These are phyloP conservation scores for Sebastolobus altivelis DNA, from an alignment of 2,797 vertebrate genomes.

Conservation along the genomic window DNA sequence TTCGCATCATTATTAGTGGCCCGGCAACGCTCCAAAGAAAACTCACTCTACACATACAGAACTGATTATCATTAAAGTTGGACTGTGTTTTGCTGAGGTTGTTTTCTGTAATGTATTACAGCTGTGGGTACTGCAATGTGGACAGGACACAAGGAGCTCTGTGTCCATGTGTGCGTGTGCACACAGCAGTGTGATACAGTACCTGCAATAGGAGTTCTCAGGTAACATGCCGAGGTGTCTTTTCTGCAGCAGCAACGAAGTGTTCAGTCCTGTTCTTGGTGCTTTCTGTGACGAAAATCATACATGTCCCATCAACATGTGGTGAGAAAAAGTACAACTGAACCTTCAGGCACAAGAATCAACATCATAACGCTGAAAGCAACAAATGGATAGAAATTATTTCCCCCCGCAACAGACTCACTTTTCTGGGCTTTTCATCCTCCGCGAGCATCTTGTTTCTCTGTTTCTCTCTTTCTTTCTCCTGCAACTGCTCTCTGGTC, in stretches of 20 bases:
- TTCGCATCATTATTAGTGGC: constrained; percentile 33
- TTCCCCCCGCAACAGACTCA: constrained; percentile 50
- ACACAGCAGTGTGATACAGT: constrained; percentile 44
- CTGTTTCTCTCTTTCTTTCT: constrained; percentile 87
- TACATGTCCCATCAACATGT: not conserved
- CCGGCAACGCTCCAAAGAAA: constrained; percentile 12
- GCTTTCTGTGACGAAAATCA: constrained; percentile 84
- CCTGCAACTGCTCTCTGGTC: constrained; percentile 90
- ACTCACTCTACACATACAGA: constrained; percentile 48
- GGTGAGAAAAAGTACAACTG: not conserved
- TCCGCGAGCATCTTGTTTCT: constrained; percentile 89
- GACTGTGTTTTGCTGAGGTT: constrained; percentile 29
- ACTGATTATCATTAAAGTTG: constrained; percentile 40
- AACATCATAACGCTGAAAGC: not conserved
- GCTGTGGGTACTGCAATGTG: constrained; percentile 43
- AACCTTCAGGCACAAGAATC: not conserved
- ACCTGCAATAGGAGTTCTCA: constrained; percentile 91
- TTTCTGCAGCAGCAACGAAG: constrained; percentile 89
- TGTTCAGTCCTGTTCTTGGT: constrained; percentile 88
- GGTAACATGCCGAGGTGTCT: constrained; percentile 90
- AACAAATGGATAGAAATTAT: not conserved
- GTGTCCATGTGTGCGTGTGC: not conserved
- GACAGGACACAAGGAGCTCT: not conserved
- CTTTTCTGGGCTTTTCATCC: constrained; percentile 89
- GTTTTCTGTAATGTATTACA: constrained; percentile 41